phyloP scores from a whole-genome alignment of 2,888 invertebrate genomes.

The Glaucopsyche alexis region DNA sequence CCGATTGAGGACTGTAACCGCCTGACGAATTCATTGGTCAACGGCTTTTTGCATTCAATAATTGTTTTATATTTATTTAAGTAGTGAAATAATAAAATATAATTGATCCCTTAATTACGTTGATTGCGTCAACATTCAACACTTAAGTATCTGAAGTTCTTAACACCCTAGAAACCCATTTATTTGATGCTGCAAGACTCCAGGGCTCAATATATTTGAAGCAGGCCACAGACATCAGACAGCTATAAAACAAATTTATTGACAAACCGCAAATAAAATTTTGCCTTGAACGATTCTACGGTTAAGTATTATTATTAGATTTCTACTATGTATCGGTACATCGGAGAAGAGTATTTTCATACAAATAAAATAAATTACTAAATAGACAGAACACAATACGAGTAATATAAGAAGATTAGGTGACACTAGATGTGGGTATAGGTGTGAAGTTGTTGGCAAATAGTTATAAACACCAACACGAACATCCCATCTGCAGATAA shows the following conservation, averaged over 20 bases:
- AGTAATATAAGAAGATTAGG: neutral
- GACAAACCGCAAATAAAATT: slow-evolving; percentile 70
- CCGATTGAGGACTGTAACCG: slow-evolving; percentile 80
- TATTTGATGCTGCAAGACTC: slow-evolving; percentile 38
- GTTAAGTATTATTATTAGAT: slow-evolving; percentile 35
- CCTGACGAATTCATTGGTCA: slow-evolving; percentile 79
- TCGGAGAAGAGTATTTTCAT: neutral
- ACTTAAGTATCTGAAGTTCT: neutral
- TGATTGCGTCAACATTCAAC: slow-evolving; percentile 3
- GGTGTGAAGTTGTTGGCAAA: neutral
- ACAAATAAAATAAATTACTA: neutral
- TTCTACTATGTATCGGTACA: slow-evolving; percentile 10
- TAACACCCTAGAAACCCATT: slow-evolving; percentile 8
- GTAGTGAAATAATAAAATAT: slow-evolving; percentile 48
- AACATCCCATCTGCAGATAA: neutral
- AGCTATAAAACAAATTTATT: slow-evolving; percentile 62
- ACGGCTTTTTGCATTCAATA: slow-evolving; percentile 74
- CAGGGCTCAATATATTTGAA: slow-evolving; percentile 35
- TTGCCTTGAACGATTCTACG: slow-evolving; percentile 49
- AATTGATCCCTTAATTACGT: slow-evolving; percentile 30
- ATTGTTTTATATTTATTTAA: slow-evolving; percentile 69
- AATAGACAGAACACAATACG: neutral
- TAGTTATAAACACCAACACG: neutral
- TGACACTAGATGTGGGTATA: neutral
- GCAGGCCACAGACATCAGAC: slow-evolving; percentile 43